Evolutionary conservation across 2,797 vertebrate species (phyloP).

Genomic region (Chanos chanos): DNA sequence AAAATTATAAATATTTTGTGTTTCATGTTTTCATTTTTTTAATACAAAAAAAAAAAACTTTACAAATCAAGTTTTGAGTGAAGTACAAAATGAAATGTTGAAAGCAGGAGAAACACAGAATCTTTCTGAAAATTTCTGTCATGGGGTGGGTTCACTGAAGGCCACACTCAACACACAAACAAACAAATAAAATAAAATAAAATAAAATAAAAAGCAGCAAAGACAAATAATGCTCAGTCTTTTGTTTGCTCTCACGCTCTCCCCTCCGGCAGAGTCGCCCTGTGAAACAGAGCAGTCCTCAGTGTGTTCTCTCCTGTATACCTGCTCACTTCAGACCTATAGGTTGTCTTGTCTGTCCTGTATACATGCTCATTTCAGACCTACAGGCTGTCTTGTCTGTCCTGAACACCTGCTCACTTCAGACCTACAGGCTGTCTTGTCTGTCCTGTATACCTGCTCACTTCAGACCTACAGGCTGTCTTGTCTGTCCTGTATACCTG

Average conservation of each 20-base stretch:
- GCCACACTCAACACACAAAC: constrained; percentile 30
- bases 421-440: constrained; percentile 27
- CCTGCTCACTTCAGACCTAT: constrained; percentile 38
- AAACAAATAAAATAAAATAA: constrained; percentile 16
- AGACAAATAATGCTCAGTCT: constrained; percentile 29
- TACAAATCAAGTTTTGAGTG: constrained; percentile 67
- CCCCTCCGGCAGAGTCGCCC: constrained; percentile 48
- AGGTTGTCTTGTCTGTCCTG: no score
- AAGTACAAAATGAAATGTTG: constrained; percentile 89
- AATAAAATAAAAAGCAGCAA: constrained; percentile 36
- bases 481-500: constrained; percentile 40
- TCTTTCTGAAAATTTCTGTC: constrained; percentile 64
- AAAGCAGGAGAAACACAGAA: constrained; percentile 85
- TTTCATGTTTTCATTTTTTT: constrained; percentile 73
- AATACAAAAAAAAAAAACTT: constrained; percentile 70
- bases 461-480: constrained; percentile 35
- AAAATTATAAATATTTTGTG: constrained; percentile 89
- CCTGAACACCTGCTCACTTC: constrained; percentile 37
- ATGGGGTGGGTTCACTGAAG: constrained; percentile 71
- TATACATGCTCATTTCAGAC: constrained; percentile 39
- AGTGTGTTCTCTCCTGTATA: constrained; percentile 45
- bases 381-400: constrained; percentile 29
- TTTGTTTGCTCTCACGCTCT: constrained; percentile 38
- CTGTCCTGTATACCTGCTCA: constrained; percentile 23
- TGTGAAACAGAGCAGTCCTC: constrained; percentile 53